A percentile compares a stretch with the other conserved stretches of the same genome.
These are phyloP conservation scores for Morone chrysops DNA, from an alignment of 2,113 vertebrate species.

Conservation along the genomic window DNA sequence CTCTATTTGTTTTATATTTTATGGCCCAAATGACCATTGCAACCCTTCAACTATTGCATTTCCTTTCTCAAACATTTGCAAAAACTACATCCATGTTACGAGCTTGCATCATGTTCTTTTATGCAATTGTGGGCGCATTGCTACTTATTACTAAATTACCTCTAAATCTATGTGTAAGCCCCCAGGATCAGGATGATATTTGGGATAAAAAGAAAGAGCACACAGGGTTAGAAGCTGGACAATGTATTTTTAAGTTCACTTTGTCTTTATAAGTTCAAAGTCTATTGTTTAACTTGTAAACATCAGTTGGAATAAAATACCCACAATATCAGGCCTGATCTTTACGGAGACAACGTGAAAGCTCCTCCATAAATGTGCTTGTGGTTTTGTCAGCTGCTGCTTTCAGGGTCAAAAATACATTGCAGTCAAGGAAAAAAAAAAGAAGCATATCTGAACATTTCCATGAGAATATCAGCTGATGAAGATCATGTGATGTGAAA, in stretches of 20 bases:
- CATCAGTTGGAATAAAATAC: neutral
- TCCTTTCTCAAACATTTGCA: no score
- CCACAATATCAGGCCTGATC: neutral
- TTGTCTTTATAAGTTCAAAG: neutral
- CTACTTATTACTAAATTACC: no score
- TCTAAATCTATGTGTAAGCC: neutral
- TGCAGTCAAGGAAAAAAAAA: neutral
- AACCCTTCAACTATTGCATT: no score
- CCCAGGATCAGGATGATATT: neutral
- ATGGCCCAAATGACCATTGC: no score
- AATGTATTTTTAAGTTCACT: no score
- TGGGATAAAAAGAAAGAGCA: neutral
- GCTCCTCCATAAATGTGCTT: neutral
- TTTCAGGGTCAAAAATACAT: neutral
- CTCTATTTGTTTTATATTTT: no score
- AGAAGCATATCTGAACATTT: neutral
- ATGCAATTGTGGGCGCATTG: neutral
- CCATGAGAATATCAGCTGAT: neutral
- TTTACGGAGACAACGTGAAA: neutral
- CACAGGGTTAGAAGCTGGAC: neutral
- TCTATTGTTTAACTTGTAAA: neutral
- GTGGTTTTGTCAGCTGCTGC: neutral
- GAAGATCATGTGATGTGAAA: slow-evolving; percentile 1
- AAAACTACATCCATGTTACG: neutral
- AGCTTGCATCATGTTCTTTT: neutral